These are phyloP conservation scores for Brienomyrus longianalis DNA, from an alignment of 2,113 vertebrate genomes.

Conservation along the genomic window DNA sequence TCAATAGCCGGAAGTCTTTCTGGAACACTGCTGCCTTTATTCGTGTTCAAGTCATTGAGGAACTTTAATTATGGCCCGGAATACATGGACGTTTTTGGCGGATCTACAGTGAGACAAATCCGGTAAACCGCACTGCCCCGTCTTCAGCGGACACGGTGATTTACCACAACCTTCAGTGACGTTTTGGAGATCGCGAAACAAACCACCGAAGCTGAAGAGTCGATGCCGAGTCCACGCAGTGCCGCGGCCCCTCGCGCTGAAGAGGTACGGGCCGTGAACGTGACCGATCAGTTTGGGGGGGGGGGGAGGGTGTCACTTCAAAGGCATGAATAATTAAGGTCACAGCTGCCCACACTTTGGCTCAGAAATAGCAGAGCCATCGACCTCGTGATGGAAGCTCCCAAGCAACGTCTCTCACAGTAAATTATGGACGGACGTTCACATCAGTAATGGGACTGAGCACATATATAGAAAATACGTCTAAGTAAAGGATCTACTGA, in stretches of 20 bases:
- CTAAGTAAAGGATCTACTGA: neutral
- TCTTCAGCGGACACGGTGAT: neutral
- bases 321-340: conserved; percentile 15
- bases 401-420: neutral
- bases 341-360: conserved; percentile 4
- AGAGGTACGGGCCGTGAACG: neutral
- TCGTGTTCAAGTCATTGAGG: neutral
- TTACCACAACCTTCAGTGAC: neutral
- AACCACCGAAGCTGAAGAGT: neutral
- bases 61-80: neutral
- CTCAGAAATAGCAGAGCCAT: conserved; percentile 5
- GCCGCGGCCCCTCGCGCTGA: too few species aligned
- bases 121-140: neutral
- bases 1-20: neutral
- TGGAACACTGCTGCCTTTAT: neutral
- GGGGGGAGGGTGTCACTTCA: neutral
- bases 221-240: neutral
- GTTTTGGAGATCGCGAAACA: neutral
- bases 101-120: neutral
- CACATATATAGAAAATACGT: neutral
- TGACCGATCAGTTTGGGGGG: neutral
- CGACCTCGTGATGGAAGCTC: neutral
- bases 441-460: neutral
- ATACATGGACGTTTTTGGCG: neutral
- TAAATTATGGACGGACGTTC: neutral